Evolutionary conservation across 2,113 vertebrate species (phyloP).

Genomic region (Marmota monax): DNA sequence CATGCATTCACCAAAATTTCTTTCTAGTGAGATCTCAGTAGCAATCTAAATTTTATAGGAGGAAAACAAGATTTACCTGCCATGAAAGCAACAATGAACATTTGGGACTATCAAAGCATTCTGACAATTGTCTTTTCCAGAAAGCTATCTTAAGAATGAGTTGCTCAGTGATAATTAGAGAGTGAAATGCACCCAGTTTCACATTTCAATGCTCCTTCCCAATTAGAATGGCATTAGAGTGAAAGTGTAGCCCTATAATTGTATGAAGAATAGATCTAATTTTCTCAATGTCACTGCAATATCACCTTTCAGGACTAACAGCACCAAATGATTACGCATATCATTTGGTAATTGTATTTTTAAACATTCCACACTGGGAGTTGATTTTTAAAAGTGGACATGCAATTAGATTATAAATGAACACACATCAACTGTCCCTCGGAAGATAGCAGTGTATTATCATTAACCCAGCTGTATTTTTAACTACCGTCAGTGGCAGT

Average conservation of each 20-base stretch:
- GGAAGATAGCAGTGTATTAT: constrained; percentile 75
- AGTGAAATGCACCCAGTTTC: constrained; percentile 86
- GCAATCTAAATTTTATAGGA: constrained; percentile 65
- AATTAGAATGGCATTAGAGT: constrained; percentile 91
- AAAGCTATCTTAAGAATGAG: constrained; percentile 88
- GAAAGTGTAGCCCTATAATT: constrained; percentile 89
- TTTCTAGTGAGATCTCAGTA: constrained; percentile 58
- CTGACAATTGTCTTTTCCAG: constrained; percentile 85
- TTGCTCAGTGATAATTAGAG: constrained; percentile 89
- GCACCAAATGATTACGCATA: constrained; percentile 90
- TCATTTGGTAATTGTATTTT: constrained; percentile 91
- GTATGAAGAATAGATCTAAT: constrained; percentile 93
- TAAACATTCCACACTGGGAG: constrained; percentile 85
- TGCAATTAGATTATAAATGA: constrained; percentile 87
- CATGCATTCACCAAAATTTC: constrained; percentile 44
- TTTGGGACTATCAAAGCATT: constrained; percentile 81
- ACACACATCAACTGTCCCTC: constrained; percentile 58
- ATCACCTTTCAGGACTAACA: constrained; percentile 90
- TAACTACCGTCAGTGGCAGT: constrained; percentile 62
- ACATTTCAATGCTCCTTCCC: constrained; percentile 90
- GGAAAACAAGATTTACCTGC: constrained; percentile 64
- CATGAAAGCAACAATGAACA: constrained; percentile 59
- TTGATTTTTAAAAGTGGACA: constrained; percentile 83
- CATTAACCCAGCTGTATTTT: constrained; percentile 72
- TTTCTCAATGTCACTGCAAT: constrained; percentile 92